Percentiles rank a stretch among this genome's conserved stretches.
Evolutionary conservation across 2,797 vertebrate genomes (phyloP).

Genomic region (Chromobotia macracanthus): DNA sequence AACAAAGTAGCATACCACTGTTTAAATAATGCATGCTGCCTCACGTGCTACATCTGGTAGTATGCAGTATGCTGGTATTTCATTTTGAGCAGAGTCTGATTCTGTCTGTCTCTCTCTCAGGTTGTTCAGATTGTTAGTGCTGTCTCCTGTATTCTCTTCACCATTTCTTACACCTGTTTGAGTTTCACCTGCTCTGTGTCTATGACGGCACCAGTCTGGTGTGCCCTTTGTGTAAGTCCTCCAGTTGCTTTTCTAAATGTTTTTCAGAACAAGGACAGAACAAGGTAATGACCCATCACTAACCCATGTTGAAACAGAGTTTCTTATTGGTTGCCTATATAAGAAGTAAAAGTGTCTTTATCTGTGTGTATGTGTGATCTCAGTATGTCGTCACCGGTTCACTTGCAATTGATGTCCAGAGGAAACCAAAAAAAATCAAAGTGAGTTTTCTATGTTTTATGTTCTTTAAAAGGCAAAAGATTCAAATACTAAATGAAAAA

Average conservation of each 20-base stretch:
- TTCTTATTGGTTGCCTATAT: not conserved
- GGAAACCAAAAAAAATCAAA: constrained; percentile 71
- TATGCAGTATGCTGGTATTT: too few species aligned
- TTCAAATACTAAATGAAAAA: too few species aligned
- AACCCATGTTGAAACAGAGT: not conserved
- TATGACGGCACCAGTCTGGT: constrained; percentile 73
- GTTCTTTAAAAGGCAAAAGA: too few species aligned
- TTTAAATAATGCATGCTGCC: too few species aligned
- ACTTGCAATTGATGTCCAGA: constrained; percentile 70
- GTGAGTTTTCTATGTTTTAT: constrained; percentile 56
- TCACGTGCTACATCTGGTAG: too few species aligned
- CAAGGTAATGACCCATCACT: not conserved
- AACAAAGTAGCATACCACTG: too few species aligned
- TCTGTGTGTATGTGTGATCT: not conserved
- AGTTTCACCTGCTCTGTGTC: constrained; percentile 72
- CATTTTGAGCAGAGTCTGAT: too few species aligned
- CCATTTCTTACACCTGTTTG: constrained; percentile 71
- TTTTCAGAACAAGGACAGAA: not conserved
- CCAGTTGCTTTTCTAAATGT: not conserved
- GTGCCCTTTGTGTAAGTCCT: constrained; percentile 72
- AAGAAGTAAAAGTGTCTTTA: too few species aligned
- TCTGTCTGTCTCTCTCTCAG: constrained; percentile 55
- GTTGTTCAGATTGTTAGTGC: constrained; percentile 72
- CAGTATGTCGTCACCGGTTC: constrained; percentile 73
- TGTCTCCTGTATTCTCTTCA: constrained; percentile 67